Conservation (phyloP, 2,888 invertebrate species). For the Encarsia formosa region DNA sequence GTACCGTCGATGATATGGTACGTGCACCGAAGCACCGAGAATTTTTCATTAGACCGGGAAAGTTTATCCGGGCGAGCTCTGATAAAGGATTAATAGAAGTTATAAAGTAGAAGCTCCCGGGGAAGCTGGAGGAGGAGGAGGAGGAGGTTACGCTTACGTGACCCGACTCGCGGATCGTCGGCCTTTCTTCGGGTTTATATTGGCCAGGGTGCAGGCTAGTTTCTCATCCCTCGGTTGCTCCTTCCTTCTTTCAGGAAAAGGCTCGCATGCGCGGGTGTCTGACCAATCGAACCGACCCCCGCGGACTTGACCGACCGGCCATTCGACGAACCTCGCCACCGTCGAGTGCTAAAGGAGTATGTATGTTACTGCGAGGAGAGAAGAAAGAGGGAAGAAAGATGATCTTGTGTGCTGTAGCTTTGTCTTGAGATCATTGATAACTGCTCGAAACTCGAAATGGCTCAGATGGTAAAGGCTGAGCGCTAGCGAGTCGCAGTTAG, state of each 20-base stretch:
- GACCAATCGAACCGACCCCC: conserved; percentile 50
- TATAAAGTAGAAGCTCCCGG: conserved; percentile 50
- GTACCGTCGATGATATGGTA: background rate
- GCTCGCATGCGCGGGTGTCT: conserved; percentile 50
- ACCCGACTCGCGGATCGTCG: conserved; percentile 51
- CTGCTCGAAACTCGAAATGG: no score
- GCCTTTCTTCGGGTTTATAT: conserved; percentile 51
- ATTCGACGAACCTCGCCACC: no score
- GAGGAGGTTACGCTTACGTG: conserved; percentile 52
- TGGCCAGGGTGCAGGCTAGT: conserved; percentile 49
- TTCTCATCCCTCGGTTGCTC: conserved; percentile 50
- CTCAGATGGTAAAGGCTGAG: no score
- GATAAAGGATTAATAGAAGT: conserved; percentile 52
- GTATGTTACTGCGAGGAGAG: no score
- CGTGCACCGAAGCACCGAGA: conserved; percentile 28
- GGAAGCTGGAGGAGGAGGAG: conserved; percentile 31
- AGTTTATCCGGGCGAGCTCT: conserved; percentile 33
- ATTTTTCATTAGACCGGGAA: conserved; percentile 49
- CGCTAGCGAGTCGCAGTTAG: no score
- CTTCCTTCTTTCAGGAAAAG: conserved; percentile 46
- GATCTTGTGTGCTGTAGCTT: no score
- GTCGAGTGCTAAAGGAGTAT: no score
- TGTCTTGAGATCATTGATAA: no score
- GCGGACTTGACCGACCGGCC: conserved; percentile 35
- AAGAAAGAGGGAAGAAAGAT: no score